phyloP scores from a whole-genome alignment of 2,797 vertebrate species.

The Bovichtus diacanthus region DNA sequence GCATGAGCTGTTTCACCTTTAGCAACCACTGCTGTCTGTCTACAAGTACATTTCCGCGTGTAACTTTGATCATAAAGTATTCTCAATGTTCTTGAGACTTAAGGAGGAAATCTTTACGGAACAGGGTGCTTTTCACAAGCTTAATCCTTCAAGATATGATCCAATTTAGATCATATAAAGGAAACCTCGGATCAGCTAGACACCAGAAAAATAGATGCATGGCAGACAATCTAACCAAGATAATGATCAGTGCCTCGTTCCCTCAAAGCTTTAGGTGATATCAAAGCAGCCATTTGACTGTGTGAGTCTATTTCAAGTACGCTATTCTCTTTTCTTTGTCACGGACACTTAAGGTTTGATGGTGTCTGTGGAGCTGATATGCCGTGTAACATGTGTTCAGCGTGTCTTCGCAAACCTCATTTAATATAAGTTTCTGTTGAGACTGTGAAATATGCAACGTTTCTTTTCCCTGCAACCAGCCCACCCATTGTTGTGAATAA shows the following conservation, averaged over 20 bases:
- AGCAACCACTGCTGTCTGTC: not conserved
- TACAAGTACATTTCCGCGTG: not conserved
- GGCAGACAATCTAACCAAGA: conserved; percentile 14
- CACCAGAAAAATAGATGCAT: conserved; percentile 16
- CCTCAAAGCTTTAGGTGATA: conserved; percentile 15
- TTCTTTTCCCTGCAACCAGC: conserved; percentile 28
- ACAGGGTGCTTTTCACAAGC: not conserved
- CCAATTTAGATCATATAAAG: conserved; percentile 23
- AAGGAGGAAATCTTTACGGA: conserved; percentile 22
- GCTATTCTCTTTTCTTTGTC: conserved; percentile 7
- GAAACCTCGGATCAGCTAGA: not conserved
- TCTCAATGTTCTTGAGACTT: not conserved
- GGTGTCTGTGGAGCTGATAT: conserved; percentile 11
- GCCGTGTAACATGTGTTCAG: conserved; percentile 11
- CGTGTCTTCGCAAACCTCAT: conserved; percentile 24
- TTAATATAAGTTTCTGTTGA: conserved; percentile 53
- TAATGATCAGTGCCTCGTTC: conserved; percentile 29
- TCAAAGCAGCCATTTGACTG: conserved; percentile 2
- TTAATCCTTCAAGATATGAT: conserved; percentile 21
- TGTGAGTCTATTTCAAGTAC: not conserved
- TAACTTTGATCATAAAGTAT: conserved; percentile 11
- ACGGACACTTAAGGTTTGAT: conserved; percentile 3
- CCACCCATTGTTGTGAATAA: conserved; percentile 32
- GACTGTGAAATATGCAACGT: conserved; percentile 58
- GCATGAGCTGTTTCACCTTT: conserved; percentile 14